Evolutionary conservation across 2,797 vertebrate species (phyloP), one percentile per base, ranked within the genome.

Genomic region (Sphenopsis melanotis): DNA sequence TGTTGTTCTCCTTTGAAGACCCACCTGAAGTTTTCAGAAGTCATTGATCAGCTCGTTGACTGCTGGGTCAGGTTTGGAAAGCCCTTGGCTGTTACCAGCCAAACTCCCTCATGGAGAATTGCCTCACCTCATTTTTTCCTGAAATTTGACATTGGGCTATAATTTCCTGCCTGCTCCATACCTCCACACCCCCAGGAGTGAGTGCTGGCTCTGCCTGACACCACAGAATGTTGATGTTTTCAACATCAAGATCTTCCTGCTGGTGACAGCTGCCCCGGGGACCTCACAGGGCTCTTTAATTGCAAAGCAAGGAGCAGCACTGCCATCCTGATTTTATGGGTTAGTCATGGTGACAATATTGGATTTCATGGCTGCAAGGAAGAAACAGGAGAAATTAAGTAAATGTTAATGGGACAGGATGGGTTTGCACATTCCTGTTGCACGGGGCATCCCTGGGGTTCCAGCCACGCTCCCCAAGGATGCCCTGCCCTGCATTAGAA

Each of bases 151-250:
- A 1, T 22, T 12, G 20, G 32, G 4, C 41, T 71, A 6, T 2
- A 5, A 41, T 80, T 80, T 59, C 57, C 69, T 88, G 61, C 72
- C 49, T 23, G 42, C 12, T 5, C 59, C 0, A 0, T 34, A 9
- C 11, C 53, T 53, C 32, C 2, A 5, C 52, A 8, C 1, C 3
- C 20, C 47, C 37, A 10, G 60, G 29, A 91, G 41, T 0, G 0
- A n/a, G 52, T 2, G 19, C 32, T 22, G 64, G 20, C 77, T 70
- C 69, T 92, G 77, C 52, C 36, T 23, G 8, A 16, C 10, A 7
- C 52, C 12, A 0, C 0, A 0, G 12, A 37, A 61, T 1, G 0
- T 6, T 29, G 81, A 49, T 1, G 0, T 63, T 79, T 56, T 46
- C 72, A 32, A 1, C 0, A 0, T 15, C 19, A 26, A 55, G 71